Conservation (phyloP, 2,888 invertebrate species). For the Epinotia brunnichana region DNA sequence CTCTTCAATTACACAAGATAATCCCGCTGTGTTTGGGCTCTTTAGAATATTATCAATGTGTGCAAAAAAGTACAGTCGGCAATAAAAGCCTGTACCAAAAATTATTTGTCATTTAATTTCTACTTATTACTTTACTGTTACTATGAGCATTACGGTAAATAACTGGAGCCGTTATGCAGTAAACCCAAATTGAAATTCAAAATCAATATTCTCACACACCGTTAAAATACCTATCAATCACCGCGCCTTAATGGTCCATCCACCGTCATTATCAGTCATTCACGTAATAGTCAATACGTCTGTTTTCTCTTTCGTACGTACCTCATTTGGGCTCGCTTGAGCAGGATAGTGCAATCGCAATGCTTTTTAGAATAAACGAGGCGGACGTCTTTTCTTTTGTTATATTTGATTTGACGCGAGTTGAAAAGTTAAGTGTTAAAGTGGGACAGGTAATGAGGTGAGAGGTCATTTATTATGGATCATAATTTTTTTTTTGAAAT, state of each 20-base stretch:
- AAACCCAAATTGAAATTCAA: slow-evolving; percentile 19
- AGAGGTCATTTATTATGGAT: not conserved
- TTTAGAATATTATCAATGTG: no score
- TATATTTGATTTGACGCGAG: slow-evolving; percentile 18
- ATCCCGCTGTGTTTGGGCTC: no score
- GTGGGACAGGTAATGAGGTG: not conserved
- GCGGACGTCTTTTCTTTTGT: slow-evolving; percentile 19
- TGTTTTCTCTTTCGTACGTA: slow-evolving; percentile 7
- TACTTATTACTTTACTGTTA: not conserved
- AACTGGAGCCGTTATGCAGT: slow-evolving; percentile 7
- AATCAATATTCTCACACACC: slow-evolving; percentile 25
- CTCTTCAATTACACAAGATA: no score
- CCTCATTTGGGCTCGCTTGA: not conserved
- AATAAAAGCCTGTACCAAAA: no score
- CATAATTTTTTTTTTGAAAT: no score
- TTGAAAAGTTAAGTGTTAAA: slow-evolving; percentile 14
- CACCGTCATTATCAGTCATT: slow-evolving; percentile 18
- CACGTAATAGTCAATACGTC: slow-evolving; percentile 1
- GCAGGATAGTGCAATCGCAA: not conserved
- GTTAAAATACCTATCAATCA: slow-evolving; percentile 34
- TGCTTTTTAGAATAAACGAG: slow-evolving; percentile 22
- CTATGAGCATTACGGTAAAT: not conserved
- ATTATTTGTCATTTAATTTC: no score
- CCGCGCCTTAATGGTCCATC: slow-evolving; percentile 8
- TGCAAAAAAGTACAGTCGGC: no score